Base-by-base conservation (phyloP, 1,140 invertebrate species). In the Reticulitermes speratus region DNA sequence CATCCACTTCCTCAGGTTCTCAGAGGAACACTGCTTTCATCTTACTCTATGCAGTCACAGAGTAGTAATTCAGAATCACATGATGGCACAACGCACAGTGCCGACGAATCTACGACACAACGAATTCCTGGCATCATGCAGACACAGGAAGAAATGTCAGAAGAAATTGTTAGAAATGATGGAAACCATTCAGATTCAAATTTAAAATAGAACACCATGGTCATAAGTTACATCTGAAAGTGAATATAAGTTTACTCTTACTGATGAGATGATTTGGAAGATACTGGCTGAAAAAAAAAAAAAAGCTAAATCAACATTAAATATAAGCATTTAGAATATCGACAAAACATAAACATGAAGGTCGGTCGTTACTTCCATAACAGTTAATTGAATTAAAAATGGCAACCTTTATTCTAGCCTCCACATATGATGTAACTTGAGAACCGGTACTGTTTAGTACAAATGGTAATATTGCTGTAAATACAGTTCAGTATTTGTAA, bases 401-500 rank as follows among this genome's bases (percentile, higher is more conserved):
- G 19, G 19, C 3, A 55, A 55, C 52, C 19, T 5, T 55, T 55
- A 12, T 55, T 48, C 9, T 48, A 55, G 19, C 52, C 2, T 55
- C 1, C 2, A 55, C 19, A 16, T 55, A 55, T 55, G 19, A 55
- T 55, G 52, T 55, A 55, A 55, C 52, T 19, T 12, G 52, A 55
- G 16, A 3, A 75, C 11, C 19, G 59, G 21, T 23, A 23, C 59
- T 75, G 65, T 30, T 75, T 25, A 75, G 65, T 30, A 30, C 9
- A 75, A n/a, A 14, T 75, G n/a, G n/a, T n/a, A 30, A 75, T 7
- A 9, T n/a, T n/a, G 9, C 16, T 75, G 65, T 75, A 75, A 75
- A 75, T 75, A 75, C 65, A 75, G 25, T 25, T 75, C 65, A 75
- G 65, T 75, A 75, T 75, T 75, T 30, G n/a, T 75, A 75, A 75